phyloP scores from a whole-genome alignment of 2,888 invertebrate genomes.

The Pollenia angustigena region DNA sequence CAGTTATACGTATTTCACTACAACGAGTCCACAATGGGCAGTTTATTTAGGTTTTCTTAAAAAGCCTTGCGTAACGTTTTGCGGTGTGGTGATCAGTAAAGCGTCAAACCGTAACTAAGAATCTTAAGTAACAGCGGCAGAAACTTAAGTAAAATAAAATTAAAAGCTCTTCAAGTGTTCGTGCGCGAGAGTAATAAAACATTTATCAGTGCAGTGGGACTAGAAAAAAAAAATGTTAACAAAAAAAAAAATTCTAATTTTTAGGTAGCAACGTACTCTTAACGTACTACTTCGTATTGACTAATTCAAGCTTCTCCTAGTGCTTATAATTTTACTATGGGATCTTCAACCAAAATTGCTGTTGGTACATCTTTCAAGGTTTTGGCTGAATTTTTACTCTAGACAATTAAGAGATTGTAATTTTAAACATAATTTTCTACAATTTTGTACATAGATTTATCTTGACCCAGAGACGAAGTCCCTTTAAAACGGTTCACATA shows the following conservation, averaged over 20 bases:
- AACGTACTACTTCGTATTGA: no score
- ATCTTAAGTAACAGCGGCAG: constrained; percentile 72
- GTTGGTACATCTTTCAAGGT: no score
- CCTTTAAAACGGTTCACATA: no score
- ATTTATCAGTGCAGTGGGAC: constrained; percentile 57
- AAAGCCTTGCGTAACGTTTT: constrained; percentile 27
- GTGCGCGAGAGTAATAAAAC: constrained; percentile 48
- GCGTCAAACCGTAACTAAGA: constrained; percentile 74
- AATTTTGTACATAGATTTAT: no score
- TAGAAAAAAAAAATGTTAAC: background rate
- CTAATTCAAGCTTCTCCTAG: no score
- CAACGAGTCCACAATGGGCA: background rate
- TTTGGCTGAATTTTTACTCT: no score
- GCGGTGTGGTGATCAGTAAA: constrained; percentile 68
- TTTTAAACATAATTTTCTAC: no score
- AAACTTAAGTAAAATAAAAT: constrained; percentile 71
- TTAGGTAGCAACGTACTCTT: background rate
- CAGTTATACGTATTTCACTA: background rate
- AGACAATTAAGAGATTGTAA: no score
- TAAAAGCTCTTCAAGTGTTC: constrained; percentile 62
- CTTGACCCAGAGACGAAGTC: no score
- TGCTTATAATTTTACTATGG: no score
- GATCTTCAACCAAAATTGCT: no score
- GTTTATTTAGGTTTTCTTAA: background rate
- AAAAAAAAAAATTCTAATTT: background rate